A percentile compares a stretch with the other conserved stretches of the same genome.
Conservation (phyloP, 2,113 vertebrate species). For the Beaufortia kweichowensis region DNA sequence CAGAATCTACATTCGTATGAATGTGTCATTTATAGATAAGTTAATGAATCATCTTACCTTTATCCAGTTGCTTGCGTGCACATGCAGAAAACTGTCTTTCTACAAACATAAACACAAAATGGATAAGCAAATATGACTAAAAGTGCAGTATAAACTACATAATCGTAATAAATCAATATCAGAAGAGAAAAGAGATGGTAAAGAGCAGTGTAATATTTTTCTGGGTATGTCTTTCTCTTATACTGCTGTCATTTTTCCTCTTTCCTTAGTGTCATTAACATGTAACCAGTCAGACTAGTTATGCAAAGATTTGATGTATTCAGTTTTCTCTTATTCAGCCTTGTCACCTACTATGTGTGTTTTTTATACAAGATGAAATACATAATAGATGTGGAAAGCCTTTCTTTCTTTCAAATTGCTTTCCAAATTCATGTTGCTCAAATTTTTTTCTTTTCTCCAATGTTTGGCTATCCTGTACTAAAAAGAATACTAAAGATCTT, state of each 20-base stretch:
- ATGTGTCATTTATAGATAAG: background rate
- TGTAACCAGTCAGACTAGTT: conserved; percentile 1
- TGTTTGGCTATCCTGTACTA: too few species aligned
- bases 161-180: background rate
- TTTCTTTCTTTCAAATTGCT: too few species aligned
- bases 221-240: background rate
- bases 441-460: too few species aligned
- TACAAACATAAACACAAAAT: background rate
- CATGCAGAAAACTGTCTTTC: background rate
- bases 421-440: too few species aligned
- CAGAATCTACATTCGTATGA: background rate
- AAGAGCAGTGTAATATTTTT: too few species aligned
- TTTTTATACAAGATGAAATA: background rate
- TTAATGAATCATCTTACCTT: background rate
- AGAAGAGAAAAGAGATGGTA: background rate
- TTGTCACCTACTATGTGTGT: background rate
- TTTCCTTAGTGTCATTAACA: background rate
- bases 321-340: too few species aligned
- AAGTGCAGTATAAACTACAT: too few species aligned
- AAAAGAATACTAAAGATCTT: too few species aligned
- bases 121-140: background rate
- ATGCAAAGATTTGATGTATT: background rate
- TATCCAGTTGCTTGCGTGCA: background rate
- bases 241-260: background rate
- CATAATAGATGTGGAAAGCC: too few species aligned